Base-by-base conservation (phyloP, 2,888 invertebrate species). In the Eupithecia centaureata region DNA sequence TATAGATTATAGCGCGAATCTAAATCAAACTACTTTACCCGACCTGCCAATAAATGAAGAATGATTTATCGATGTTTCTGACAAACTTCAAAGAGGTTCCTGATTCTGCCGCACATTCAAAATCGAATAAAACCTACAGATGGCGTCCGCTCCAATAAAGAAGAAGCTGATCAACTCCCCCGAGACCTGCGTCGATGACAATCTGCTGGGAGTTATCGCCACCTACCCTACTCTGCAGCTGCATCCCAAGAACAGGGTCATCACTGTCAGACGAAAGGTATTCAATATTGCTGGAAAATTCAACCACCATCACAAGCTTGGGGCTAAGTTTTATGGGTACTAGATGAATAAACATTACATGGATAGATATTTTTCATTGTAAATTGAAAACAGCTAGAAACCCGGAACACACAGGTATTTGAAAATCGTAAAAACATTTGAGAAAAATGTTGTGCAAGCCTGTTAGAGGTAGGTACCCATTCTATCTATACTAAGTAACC, bases 171-270 rank as follows among this genome's bases (percentile, higher is more conserved):
- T 94, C 33, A 94, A 94, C 76, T 81, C 88, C 0, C 85, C 89
- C 0, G 92, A 93, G 74, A 83, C 86, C 0, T 93, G 94, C 61
- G 94, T 94, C 33, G 94, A 94, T 32, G 94, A 95, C 73, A 94
- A 94, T 78, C 82, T 95, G 8, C 87, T 92, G 1, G 95, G 95
- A 0, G 85, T 95, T 7, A 93, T 94, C 0, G 89, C 93, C 5
- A 82, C 93, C 1, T 94, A 94, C 79, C 92, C 93, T 0, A 79
- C 83, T 54, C 82, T 95, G 33, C 88, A 88, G 25, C 82, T 94
- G 28, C 91, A 95, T 71, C 90, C 93, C 0, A 91, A 92, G 25
- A 92, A 94, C 70, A 83, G 94, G 4, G 94, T 95, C 18, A 80
- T 94, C 73, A 91, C 95, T 1, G 77, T 89, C 0, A 78, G 86